Percentiles rank a stretch among this genome's conserved stretches.
phyloP scores from a whole-genome alignment of 2,797 vertebrate genomes.

The Smutsia temminckii region DNA sequence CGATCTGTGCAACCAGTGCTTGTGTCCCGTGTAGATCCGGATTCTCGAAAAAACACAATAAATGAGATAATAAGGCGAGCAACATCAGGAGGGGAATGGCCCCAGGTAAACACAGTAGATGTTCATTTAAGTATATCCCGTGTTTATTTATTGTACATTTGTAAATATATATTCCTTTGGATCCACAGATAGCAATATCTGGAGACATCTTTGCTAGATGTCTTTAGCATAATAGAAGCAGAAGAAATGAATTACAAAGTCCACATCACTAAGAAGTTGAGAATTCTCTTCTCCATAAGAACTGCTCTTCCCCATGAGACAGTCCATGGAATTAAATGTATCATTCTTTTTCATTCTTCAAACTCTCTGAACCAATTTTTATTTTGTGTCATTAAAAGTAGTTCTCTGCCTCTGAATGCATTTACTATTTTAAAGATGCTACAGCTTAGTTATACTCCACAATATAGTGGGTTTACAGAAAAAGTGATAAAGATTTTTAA shows the following conservation, averaged over 20 bases:
- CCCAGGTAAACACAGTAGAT: conserved; percentile 88
- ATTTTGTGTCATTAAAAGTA: background rate
- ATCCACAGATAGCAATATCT: background rate
- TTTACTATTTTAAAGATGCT: background rate
- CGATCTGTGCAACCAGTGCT: conserved; percentile 93
- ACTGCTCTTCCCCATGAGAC: background rate
- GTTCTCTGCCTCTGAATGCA: background rate
- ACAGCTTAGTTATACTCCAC: background rate
- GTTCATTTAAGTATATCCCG: fast-evolving
- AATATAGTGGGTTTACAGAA: background rate
- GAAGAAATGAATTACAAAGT: background rate
- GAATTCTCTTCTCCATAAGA: no score
- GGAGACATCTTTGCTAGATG: background rate
- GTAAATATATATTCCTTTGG: background rate
- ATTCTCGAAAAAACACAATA: conserved; percentile 96
- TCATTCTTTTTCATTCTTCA: background rate
- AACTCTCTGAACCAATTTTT: background rate
- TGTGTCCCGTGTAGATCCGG: conserved; percentile 94
- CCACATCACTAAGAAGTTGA: no score
- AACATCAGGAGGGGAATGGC: conserved; percentile 92
- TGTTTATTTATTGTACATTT: background rate
- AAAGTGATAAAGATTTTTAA: background rate
- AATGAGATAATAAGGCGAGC: conserved; percentile 92
- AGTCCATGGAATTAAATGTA: background rate
- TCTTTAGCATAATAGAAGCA: background rate